Percentiles rank a stretch among this genome's conserved stretches.
These are phyloP conservation scores for Smittia sp. DNA, from an alignment of 2,888 invertebrate genomes.

Conservation along the genomic window DNA sequence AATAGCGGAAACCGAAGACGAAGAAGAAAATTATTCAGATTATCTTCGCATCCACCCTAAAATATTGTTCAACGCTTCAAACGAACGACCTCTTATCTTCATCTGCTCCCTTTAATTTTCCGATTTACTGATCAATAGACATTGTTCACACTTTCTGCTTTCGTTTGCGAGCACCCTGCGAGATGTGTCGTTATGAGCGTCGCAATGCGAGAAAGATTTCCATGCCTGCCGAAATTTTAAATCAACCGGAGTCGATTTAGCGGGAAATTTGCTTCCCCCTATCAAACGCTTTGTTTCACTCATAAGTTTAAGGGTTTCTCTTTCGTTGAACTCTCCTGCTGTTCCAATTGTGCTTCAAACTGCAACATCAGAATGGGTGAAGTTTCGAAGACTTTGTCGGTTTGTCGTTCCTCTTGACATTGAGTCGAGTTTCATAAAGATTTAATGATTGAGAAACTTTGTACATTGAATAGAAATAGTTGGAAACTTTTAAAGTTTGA, in stretches of 20 bases:
- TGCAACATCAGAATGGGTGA: too few species aligned
- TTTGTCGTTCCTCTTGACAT: too few species aligned
- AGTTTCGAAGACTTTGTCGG: too few species aligned
- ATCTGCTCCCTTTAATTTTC: conserved; percentile 33
- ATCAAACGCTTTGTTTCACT: background rate
- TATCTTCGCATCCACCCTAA: background rate
- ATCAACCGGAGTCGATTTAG: background rate
- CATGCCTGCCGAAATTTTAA: background rate
- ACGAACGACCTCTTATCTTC: conserved; percentile 25
- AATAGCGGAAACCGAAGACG: background rate
- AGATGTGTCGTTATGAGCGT: background rate
- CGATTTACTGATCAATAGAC: conserved; percentile 32
- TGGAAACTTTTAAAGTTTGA: too few species aligned
- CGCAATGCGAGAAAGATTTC: background rate
- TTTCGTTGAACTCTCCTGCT: too few species aligned
- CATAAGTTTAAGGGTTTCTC: too few species aligned
- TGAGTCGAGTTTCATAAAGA: too few species aligned
- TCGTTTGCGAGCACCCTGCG: background rate
- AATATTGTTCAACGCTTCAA: background rate
- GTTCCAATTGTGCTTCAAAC: too few species aligned
- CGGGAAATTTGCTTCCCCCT: background rate
- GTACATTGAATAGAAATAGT: too few species aligned
- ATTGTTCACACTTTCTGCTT: conserved; percentile 21
- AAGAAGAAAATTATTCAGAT: conserved; percentile 8
- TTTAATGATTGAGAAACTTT: too few species aligned